Evolutionary conservation across 1,140 invertebrate species (phyloP), one percentile per base, ranked within the genome.

Genomic region (Heliconius congener): DNA sequence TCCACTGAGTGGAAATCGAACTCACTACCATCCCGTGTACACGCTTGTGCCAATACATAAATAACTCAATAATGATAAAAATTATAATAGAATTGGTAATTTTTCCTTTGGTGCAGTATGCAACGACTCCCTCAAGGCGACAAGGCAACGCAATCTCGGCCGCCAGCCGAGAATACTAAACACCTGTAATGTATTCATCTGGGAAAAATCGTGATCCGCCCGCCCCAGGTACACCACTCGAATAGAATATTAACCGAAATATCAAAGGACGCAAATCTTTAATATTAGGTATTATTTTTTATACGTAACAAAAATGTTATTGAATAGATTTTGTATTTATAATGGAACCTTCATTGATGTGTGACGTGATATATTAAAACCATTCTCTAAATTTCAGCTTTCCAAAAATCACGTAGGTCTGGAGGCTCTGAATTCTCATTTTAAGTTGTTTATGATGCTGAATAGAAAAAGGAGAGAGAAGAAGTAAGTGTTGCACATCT

Each of bases 131-230:
- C 84, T 84, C 80, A 80, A 91, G 84, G 84, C 87, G 88, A 91
- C 90, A 88, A 90, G 89, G 89, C 88, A 92, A 90, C 87, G 89
- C 90, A 91, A 91, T 91, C 89, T 87, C 79, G 74, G 74, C 23
- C 8, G 72, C 78, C 81, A 77, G 71, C 71, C 16, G 34, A 66
- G 91, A 88, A 92, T 92, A 92, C 84, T 87, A 90, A 92, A 75
- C 78, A 77, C 37, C 60, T 70, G 37, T 89, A 87, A 92, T 89
- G 82, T 91, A 91, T 90, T 91, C 89, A 87, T 86, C 82, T 81
- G 82, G 84, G 87, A 88, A 92, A 91, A 90, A 88, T 88, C 85
- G 84, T 85, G 85, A 77, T 76, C 83, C 73, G 77, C 81, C 82
- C 79, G 82, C 81, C 77, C 79, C 81, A 80, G 81, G 80, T 83